phyloP scores from a whole-genome alignment of 2,888 invertebrate species.

The Taphrorychus bicolor region DNA sequence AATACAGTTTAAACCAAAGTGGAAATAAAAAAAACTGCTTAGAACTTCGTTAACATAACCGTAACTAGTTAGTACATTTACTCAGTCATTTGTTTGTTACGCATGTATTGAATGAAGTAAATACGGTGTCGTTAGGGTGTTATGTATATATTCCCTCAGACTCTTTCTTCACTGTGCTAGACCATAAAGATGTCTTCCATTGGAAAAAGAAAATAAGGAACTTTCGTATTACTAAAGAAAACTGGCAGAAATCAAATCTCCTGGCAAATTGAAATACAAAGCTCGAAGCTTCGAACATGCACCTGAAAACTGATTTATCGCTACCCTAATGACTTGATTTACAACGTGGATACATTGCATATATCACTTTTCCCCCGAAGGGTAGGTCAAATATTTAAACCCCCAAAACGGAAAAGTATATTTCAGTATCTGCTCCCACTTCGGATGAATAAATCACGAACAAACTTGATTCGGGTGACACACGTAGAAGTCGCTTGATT shows the following conservation, averaged over 20 bases:
- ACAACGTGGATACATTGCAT: background rate
- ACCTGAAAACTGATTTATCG: background rate
- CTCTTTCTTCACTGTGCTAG: too few species aligned
- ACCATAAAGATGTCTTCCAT: too few species aligned
- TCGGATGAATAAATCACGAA: slow-evolving; percentile 22
- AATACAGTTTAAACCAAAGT: too few species aligned
- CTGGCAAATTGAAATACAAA: background rate
- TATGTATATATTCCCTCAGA: too few species aligned
- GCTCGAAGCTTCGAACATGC: background rate
- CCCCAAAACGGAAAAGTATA: slow-evolving; percentile 12
- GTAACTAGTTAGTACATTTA: too few species aligned
- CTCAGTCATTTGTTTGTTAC: too few species aligned
- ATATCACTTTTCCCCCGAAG: background rate
- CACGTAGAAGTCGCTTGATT: slow-evolving; percentile 24
- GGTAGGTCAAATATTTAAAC: background rate
- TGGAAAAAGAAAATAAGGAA: background rate
- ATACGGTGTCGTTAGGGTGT: too few species aligned
- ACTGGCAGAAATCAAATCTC: background rate
- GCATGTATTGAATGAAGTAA: too few species aligned
- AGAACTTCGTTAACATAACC: too few species aligned
- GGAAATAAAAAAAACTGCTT: too few species aligned
- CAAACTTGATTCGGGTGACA: slow-evolving; percentile 19
- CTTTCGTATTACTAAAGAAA: background rate
- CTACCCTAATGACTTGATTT: background rate
- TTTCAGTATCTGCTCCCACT: slow-evolving; percentile 4